Conservation (phyloP, 2,797 vertebrate species). For the Danio tinwini region DNA sequence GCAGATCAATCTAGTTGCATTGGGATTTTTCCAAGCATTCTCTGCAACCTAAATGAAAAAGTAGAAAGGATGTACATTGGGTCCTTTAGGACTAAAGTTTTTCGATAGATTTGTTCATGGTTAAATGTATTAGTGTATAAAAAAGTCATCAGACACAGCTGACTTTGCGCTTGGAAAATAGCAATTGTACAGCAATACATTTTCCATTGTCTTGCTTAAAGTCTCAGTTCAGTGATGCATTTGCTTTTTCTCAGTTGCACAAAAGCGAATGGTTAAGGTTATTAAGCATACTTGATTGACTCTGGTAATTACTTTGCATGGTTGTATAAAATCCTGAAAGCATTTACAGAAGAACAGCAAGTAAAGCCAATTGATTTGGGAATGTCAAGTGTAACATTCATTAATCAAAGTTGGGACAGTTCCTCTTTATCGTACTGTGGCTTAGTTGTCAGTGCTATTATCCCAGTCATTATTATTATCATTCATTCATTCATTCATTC, state of each 20-base stretch:
- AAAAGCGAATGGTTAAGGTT: conserved; percentile 25
- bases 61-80: background rate
- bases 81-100: background rate
- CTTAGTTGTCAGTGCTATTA: background rate
- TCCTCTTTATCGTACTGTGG: conserved; percentile 9
- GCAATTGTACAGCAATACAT: conserved; percentile 3
- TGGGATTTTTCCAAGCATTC: background rate
- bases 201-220: conserved; percentile 20
- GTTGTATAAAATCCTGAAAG: conserved; percentile 20
- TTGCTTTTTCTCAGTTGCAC: background rate
- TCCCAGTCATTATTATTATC: too few relatives aligned
- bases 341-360: background rate
- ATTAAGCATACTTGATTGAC: conserved; percentile 20
- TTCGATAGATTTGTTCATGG: background rate
- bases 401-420: background rate
- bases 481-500: too few relatives aligned
- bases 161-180: background rate
- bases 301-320: conserved; percentile 30
- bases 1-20: background rate
- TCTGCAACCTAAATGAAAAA: background rate
- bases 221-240: conserved; percentile 31
- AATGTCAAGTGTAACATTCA: conserved; percentile 6
- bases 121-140: background rate
- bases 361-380: conserved; percentile 12
- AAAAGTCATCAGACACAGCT: background rate